Conservation (phyloP, 2,113 vertebrate species). For the Hydrochoerus hydrochaeris region DNA sequence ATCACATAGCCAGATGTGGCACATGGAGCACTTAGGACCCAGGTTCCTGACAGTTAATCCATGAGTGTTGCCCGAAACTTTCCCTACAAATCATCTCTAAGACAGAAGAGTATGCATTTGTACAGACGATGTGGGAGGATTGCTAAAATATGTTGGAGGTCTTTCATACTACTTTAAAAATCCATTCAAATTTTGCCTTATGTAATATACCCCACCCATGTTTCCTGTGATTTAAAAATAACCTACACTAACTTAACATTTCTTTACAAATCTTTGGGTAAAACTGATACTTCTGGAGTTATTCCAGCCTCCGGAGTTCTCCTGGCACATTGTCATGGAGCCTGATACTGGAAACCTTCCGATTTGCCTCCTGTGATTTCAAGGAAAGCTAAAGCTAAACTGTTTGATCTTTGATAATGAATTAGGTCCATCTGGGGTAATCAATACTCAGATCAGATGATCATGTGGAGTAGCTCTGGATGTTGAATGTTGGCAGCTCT, state of each 20-base stretch:
- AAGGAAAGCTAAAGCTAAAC: neutral
- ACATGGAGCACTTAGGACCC: neutral
- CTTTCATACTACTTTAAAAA: neutral
- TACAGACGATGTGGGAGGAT: neutral
- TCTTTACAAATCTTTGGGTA: neutral
- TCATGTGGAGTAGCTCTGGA: neutral
- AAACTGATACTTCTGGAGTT: neutral
- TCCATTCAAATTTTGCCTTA: neutral
- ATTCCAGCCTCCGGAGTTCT: neutral
- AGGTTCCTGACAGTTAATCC: neutral
- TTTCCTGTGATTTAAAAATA: neutral
- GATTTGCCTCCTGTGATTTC: neutral
- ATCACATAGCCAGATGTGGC: neutral
- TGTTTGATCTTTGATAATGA: neutral
- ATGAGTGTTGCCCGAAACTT: neutral
- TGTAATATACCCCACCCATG: neutral
- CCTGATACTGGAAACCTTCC: slow-evolving; percentile 22
- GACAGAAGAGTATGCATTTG: neutral
- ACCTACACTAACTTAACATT: neutral
- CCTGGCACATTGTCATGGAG: neutral
- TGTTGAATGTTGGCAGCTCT: neutral
- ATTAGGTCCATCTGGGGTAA: neutral
- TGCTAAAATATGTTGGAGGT: neutral
- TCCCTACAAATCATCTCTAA: neutral
- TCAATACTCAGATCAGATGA: neutral